Percentiles rank a stretch among this genome's conserved stretches.
Conservation (phyloP, 1,140 invertebrate species). For the Drosophila sechellia region DNA sequence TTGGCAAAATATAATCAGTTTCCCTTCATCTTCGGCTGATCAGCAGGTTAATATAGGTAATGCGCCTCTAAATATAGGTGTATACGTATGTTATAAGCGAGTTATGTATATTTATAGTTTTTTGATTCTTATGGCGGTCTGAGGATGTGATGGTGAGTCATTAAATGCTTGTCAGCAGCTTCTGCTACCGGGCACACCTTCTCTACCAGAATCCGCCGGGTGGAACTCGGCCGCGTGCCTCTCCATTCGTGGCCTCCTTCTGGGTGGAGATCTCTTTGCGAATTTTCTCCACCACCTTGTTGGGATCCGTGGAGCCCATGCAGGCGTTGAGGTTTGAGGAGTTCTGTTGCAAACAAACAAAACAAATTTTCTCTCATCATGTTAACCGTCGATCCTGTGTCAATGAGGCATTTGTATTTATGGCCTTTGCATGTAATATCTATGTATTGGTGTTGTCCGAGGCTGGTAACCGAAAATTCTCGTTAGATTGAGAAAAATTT, state of each 20-base stretch:
- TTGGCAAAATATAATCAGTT: slow-evolving; percentile 5
- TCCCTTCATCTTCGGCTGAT: slow-evolving; percentile 8
- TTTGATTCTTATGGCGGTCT: slow-evolving; percentile 46
- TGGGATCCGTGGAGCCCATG: slow-evolving; percentile 82
- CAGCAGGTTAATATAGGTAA: slow-evolving; percentile 36
- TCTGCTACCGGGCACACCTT: slow-evolving; percentile 3
- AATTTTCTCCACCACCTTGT: slow-evolving; percentile 73
- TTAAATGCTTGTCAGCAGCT: slow-evolving; percentile 59
- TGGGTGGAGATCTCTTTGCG: slow-evolving; percentile 64
- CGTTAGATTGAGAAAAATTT: no score
- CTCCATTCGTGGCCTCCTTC: slow-evolving; percentile 58
- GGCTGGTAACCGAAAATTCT: no score
- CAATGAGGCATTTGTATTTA: no score
- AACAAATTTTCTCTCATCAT: no score
- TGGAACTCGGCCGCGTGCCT: slow-evolving; percentile 75
- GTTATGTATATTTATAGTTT: slow-evolving; percentile 69
- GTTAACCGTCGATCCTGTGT: no score
- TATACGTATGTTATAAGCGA: slow-evolving; percentile 65
- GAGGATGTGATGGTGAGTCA: slow-evolving; percentile 60
- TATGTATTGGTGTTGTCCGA: no score
- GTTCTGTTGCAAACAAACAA: slow-evolving; percentile 74
- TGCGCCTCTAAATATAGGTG: slow-evolving; percentile 47
- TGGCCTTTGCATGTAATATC: no score
- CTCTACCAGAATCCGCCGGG: slow-evolving; percentile 83
- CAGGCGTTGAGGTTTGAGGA: slow-evolving; percentile 84